phyloP scores from a whole-genome alignment of 1,140 invertebrate genomes.

The Drosophila equinoxialis region DNA sequence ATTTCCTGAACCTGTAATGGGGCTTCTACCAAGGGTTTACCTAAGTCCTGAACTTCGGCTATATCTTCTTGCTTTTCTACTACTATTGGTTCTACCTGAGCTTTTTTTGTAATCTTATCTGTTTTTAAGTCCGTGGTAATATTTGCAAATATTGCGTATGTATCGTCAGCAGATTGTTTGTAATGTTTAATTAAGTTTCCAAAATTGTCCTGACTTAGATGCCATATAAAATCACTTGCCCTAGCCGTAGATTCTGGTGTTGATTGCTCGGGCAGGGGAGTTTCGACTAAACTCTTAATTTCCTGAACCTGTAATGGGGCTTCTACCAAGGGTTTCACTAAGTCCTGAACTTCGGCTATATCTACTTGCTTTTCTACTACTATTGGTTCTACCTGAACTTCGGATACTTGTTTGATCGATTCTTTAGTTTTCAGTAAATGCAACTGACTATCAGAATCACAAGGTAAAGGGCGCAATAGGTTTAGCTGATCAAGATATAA shows the following conservation, averaged over 20 bases:
- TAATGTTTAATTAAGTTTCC: slow-evolving; percentile 50
- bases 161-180: slow-evolving; percentile 38
- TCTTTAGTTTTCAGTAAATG: slow-evolving; percentile 43
- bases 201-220: slow-evolving; percentile 70
- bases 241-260: slow-evolving; percentile 9
- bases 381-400: slow-evolving; percentile 12
- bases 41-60: not conserved
- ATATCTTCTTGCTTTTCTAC: not conserved
- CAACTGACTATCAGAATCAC: slow-evolving; percentile 45
- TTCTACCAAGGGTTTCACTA: not conserved
- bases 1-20: slow-evolving; percentile 8
- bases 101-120: slow-evolving; percentile 35
- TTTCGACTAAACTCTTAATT: slow-evolving; percentile 13
- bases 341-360: not conserved
- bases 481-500: slow-evolving; percentile 57
- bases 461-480: slow-evolving; percentile 44
- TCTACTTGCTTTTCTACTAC: not conserved
- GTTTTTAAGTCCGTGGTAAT: slow-evolving; percentile 44
- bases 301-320: slow-evolving; percentile 3
- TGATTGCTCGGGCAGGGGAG: not conserved
- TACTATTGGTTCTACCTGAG: slow-evolving; percentile 58
- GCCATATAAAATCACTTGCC: slow-evolving; percentile 46
- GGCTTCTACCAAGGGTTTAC: not conserved
- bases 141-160: slow-evolving; percentile 42
- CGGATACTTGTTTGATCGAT: slow-evolving; percentile 13